These are phyloP conservation scores for Lepidurus couesii DNA, from an alignment of 1,140 invertebrate species.

Conservation along the genomic window DNA sequence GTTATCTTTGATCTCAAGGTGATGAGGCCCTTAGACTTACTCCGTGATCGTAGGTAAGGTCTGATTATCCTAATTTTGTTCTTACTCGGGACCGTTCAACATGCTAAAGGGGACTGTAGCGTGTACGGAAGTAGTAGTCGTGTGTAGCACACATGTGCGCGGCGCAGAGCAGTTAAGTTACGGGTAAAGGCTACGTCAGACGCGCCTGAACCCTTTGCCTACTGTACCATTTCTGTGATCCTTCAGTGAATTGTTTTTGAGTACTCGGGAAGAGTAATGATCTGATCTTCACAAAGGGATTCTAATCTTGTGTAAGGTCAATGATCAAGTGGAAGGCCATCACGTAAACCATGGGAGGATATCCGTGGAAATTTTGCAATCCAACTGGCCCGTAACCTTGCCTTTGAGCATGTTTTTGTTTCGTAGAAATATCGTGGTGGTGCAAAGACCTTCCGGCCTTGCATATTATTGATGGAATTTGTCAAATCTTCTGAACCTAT, in stretches of 20 bases:
- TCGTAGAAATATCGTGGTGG: not conserved
- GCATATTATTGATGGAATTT: not conserved
- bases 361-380: not conserved
- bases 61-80: not conserved
- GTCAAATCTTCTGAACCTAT: not conserved
- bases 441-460: slow-evolving; percentile 8
- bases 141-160: not conserved
- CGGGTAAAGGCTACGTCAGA: not conserved
- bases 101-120: not conserved
- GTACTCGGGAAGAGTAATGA: not conserved
- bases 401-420: not conserved
- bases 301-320: slow-evolving; percentile 12
- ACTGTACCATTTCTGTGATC: not conserved
- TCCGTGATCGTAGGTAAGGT: not conserved
- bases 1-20: not conserved
- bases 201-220: not conserved
- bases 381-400: not conserved
- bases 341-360: not conserved
- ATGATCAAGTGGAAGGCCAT: not conserved
- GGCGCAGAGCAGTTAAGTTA: not conserved
- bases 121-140: not conserved
- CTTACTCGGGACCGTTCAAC: not conserved
- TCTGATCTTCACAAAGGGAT: not conserved
- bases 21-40: not conserved
- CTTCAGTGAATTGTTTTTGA: not conserved